Evolutionary conservation across 1,140 invertebrate genomes (phyloP).

Genomic region (Calliopsis andreniformis): DNA sequence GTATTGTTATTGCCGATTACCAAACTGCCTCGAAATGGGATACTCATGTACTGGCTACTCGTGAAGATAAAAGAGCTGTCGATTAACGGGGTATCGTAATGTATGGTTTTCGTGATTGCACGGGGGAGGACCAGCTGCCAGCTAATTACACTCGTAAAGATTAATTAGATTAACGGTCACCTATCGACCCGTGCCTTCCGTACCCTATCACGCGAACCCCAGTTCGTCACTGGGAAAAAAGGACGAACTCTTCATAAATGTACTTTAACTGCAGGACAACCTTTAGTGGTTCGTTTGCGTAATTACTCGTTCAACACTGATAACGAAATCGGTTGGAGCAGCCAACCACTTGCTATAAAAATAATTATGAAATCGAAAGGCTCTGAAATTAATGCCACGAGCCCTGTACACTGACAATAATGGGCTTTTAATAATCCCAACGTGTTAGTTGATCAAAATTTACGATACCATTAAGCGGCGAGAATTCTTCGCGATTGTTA

Average conservation of each 20-base stretch:
- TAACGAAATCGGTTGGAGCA: conserved; percentile 10
- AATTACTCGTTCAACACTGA: conserved; percentile 3
- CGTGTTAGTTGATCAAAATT: not conserved
- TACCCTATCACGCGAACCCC: conserved; percentile 12
- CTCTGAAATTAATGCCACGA: not conserved
- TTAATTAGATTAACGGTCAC: conserved; percentile 77
- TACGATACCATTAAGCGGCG: not conserved
- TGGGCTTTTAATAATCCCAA: not conserved
- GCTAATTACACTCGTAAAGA: conserved; percentile 79
- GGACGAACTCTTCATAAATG: conserved; percentile 46
- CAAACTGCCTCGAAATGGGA: conserved; percentile 78
- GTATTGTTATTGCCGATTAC: conserved; percentile 66
- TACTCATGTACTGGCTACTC: conserved; percentile 78
- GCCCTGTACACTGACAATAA: not conserved
- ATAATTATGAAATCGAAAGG: not conserved
- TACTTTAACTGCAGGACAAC: not conserved
- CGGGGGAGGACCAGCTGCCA: conserved; percentile 51
- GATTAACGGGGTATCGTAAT: conserved; percentile 31
- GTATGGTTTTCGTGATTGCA: conserved; percentile 51
- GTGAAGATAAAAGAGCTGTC: conserved; percentile 75
- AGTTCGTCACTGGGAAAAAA: conserved; percentile 6
- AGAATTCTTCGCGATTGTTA: not conserved
- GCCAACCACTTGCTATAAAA: not conserved
- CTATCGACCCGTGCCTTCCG: conserved; percentile 51
- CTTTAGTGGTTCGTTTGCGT: conserved; percentile 11